Conservation (phyloP, 2,797 vertebrate genomes). For the Cryptoblepharus egeriae region DNA sequence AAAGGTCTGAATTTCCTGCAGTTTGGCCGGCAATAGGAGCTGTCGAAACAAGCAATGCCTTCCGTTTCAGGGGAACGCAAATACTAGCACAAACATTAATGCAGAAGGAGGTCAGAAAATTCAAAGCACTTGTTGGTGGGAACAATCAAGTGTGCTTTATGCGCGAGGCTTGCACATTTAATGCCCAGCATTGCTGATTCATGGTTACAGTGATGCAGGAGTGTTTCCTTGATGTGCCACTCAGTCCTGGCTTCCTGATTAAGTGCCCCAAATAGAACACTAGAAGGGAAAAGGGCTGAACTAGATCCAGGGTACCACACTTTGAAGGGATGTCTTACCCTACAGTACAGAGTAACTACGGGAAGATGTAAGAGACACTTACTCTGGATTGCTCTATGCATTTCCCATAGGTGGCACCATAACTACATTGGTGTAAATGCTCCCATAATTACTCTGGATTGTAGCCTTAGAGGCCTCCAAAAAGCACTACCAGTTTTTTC, state of each 20-base stretch:
- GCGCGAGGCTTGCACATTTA: not conserved
- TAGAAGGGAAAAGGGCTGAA: not conserved
- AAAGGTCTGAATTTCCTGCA: not conserved
- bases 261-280: not conserved
- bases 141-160: not conserved
- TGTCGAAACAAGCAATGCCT: conserved; percentile 19
- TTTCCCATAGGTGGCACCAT: too few species aligned
- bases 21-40: not conserved
- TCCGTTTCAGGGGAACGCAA: not conserved
- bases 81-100: not conserved
- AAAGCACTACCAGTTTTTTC: too few species aligned
- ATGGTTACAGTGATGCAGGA: not conserved
- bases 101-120: not conserved
- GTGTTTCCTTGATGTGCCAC: not conserved
- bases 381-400: too few species aligned
- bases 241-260: not conserved
- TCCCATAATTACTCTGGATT: too few species aligned
- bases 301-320: too few species aligned
- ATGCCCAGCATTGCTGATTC: not conserved
- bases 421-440: too few species aligned
- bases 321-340: too few species aligned
- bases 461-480: too few species aligned
- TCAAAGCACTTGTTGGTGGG: conserved; percentile 10
- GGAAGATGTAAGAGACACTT: too few species aligned
- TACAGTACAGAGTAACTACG: too few species aligned